A percentile compares a stretch with the other conserved stretches of the same genome.
Conservation (phyloP, 2,113 vertebrate genomes). For the Phrynocephalus versicolor region DNA sequence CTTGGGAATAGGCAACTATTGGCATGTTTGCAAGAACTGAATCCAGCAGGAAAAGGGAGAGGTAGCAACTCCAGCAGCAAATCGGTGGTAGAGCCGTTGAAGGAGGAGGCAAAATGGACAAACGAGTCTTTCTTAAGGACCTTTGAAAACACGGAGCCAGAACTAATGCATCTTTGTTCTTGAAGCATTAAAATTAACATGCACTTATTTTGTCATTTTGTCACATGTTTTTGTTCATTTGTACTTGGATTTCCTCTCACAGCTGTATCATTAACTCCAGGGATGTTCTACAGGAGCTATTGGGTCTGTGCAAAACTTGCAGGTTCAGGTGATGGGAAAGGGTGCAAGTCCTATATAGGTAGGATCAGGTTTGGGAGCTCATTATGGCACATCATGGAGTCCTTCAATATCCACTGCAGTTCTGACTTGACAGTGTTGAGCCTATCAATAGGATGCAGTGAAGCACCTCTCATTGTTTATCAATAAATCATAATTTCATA, state of each 20-base stretch:
- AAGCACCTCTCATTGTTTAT: background rate
- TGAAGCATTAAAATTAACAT: background rate
- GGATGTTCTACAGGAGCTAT: background rate
- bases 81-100: background rate
- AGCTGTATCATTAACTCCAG: background rate
- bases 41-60: no score
- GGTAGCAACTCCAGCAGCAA: background rate
- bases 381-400: background rate
- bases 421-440: background rate
- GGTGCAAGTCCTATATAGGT: background rate
- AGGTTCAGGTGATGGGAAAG: background rate
- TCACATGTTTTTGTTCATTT: background rate
- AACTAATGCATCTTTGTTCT: background rate
- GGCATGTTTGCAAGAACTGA: background rate
- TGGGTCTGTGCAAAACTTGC: background rate
- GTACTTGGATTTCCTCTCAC: background rate
- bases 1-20: background rate
- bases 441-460: background rate
- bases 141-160: background rate
- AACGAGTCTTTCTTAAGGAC: background rate
- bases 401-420: background rate
- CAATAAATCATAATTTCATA: background rate
- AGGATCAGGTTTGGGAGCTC: background rate
- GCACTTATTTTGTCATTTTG: background rate
- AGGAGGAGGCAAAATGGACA: background rate